Evolutionary conservation across 2,113 vertebrate genomes (phyloP).

Genomic region (Vidua chalybeata): DNA sequence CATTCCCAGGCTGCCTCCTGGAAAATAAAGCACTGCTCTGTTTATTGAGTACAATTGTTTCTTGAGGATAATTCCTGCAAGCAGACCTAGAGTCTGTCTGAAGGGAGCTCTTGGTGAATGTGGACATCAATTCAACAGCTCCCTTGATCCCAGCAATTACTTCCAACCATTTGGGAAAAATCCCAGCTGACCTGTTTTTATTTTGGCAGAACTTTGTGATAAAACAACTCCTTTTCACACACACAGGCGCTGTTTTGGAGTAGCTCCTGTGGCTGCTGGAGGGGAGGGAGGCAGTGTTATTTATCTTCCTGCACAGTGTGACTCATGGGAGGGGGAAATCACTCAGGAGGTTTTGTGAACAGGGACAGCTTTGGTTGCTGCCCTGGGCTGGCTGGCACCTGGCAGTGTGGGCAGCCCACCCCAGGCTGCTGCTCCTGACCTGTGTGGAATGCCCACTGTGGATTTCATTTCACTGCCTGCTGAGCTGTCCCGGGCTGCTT

Average conservation of each 20-base stretch:
- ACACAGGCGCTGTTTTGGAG: accelerated
- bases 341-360: background rate
- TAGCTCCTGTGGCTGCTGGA: background rate
- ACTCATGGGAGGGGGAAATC: background rate
- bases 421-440: background rate
- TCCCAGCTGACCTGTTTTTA: background rate
- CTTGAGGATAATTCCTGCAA: background rate
- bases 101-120: background rate
- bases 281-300: accelerated
- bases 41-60: background rate
- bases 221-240: background rate
- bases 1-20: background rate
- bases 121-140: background rate
- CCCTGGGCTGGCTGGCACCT: background rate
- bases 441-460: background rate
- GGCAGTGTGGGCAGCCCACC: background rate
- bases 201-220: background rate
- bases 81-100: background rate
- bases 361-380: background rate
- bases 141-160: background rate
- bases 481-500: background rate
- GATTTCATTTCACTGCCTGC: background rate
- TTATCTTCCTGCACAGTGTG: background rate
- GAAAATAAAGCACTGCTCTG: background rate
- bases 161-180: background rate